Conservation (phyloP, 2,113 vertebrate species). For the Aplodontia rufa region DNA sequence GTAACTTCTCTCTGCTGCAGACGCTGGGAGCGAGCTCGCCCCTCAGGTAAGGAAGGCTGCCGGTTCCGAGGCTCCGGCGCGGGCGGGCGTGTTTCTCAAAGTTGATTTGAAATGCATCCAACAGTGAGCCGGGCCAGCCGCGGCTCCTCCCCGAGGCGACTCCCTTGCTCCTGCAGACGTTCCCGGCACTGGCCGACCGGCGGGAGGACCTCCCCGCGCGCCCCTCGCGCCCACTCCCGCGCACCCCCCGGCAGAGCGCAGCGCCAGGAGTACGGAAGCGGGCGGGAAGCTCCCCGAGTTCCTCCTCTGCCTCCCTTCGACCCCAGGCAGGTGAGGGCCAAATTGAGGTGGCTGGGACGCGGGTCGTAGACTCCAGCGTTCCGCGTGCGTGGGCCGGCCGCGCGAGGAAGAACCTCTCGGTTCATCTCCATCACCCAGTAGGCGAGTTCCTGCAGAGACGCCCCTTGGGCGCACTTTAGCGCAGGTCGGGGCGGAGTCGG, state of each 20-base stretch:
- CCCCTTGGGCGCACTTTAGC: not conserved
- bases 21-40: not conserved
- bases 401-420: not conserved
- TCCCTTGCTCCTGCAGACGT: slow-evolving; percentile 61
- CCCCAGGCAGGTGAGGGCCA: slow-evolving; percentile 64
- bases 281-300: not conserved
- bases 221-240: slow-evolving; percentile 27
- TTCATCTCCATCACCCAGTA: not conserved
- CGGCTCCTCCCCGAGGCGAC: slow-evolving; percentile 73
- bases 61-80: not conserved
- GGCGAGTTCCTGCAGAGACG: not conserved
- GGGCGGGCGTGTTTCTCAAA: slow-evolving; percentile 65
- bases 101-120: slow-evolving; percentile 78
- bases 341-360: not conserved
- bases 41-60: slow-evolving; percentile 68
- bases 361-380: not conserved
- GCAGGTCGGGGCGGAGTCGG: slow-evolving; percentile 61
- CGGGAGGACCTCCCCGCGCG: slow-evolving; percentile 48
- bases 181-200: slow-evolving; percentile 56
- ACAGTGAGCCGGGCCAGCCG: slow-evolving; percentile 55
- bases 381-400: not conserved
- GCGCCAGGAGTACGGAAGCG: slow-evolving; percentile 21
- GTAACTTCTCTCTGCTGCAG: not conserved
- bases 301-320: not conserved
- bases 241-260: not conserved